Evolutionary conservation across 2,888 invertebrate species (phyloP), one percentile per base, ranked within the genome.

Genomic region (Dicycla oo): DNA sequence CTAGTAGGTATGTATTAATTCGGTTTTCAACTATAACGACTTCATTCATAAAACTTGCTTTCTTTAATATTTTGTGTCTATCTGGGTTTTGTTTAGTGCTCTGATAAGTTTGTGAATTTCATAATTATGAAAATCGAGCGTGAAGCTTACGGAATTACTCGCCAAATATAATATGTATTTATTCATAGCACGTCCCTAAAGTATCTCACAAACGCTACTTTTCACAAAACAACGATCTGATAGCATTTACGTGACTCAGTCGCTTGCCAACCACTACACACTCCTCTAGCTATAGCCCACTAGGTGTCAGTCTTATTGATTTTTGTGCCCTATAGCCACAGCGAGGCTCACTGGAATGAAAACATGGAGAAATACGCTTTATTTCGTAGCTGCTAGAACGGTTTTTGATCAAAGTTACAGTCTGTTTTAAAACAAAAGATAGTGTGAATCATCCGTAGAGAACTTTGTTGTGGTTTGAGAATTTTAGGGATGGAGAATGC

Each of bases 351-450:
- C 67, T 69, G 64, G 51, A 66, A 43, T 56, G 7, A 51, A 69
- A 71, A 66, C 81, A 70, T 69, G 57, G 81, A 68, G 80, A 80
- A 82, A 69, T 86, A 85, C 15, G 74, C 89, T 81, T 60, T 83
- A 81, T 73, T 73, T 64, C 70, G 49, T 23, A 74, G 47, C 4
- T 6, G 0, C 47, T 71, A 63, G 51, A 69, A 53, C 71, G 67
- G 81, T 82, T 84, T 81, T 79, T 11, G 13, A 66, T 62, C 60
- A 63, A 67, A 62, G 53, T 56, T 38, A 62, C 45, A 30, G 69
- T 69, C 69, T 64, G 85, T 88, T 88, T 87, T 85, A 85, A 89
- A 90, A 92, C 92, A 92, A 92, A 93, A 89, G 92, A 87, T 87
- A 82, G 85, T 82, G 81, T 93, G 93, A 93, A 88, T 92, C 92